Evolutionary conservation across 2,113 vertebrate genomes (phyloP).

Genomic region (Ictalurus furcatus): DNA sequence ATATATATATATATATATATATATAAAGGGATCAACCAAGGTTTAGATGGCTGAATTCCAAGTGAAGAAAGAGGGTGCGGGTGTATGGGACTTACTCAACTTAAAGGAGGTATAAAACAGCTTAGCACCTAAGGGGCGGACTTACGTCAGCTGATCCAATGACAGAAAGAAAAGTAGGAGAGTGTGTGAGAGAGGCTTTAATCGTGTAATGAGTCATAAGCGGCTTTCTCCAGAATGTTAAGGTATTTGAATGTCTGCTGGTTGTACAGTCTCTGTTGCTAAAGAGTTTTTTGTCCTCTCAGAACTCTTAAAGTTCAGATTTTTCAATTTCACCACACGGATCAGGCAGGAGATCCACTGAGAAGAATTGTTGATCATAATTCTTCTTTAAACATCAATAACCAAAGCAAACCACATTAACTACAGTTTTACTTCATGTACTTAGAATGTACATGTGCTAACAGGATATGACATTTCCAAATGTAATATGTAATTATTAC

Average conservation of each 20-base stretch:
- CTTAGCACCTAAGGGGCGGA: not conserved
- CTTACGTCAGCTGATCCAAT: constrained; percentile 45
- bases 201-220: constrained; percentile 38
- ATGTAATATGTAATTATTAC: not conserved
- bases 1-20: not conserved
- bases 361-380: not conserved
- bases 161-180: constrained; percentile 4
- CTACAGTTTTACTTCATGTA: not conserved
- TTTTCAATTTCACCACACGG: constrained; percentile 17
- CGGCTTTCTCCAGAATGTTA: constrained; percentile 24
- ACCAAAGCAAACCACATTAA: not conserved
- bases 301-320: not conserved
- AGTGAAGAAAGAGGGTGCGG: not conserved
- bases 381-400: not conserved
- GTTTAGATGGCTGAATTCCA: not conserved
- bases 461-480: not conserved
- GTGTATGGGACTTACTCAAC: not conserved
- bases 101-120: not conserved
- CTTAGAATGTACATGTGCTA: not conserved
- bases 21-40: constrained; percentile 2
- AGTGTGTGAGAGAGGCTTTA: constrained; percentile 29
- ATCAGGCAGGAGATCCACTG: not conserved
- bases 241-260: constrained; percentile 40
- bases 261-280: constrained; percentile 24
- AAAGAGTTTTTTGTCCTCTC: constrained; percentile 2